Conservation (phyloP, 1,140 invertebrate species). For the Eurytemora carolleeae region DNA sequence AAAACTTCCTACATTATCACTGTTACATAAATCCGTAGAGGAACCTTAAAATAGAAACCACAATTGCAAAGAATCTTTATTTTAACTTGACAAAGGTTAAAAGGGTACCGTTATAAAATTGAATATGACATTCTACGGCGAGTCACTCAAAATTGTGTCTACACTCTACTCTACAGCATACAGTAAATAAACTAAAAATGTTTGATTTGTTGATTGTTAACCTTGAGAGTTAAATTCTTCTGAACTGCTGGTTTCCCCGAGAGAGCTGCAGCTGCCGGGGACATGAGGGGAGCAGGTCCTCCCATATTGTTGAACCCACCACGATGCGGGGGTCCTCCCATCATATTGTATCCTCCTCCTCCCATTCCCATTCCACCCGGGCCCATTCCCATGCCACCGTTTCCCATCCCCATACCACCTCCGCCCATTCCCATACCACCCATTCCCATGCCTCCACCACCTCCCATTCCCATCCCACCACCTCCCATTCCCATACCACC, state of each 20-base stretch:
- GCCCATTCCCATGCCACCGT: no score
- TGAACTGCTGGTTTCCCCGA: background rate
- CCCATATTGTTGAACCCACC: background rate
- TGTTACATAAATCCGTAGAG: no score
- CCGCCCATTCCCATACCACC: background rate
- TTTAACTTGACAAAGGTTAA: background rate
- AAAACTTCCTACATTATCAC: no score
- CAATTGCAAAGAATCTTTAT: background rate
- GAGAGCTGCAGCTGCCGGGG: background rate
- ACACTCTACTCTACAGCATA: background rate
- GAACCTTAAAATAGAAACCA: no score
- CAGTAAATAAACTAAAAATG: background rate
- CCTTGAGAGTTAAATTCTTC: background rate
- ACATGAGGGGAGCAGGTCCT: background rate
- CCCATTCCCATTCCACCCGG: background rate
- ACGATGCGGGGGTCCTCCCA: no score
- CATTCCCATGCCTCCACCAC: background rate
- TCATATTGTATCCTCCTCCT: no score
- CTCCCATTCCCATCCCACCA: background rate
- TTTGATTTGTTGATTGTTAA: background rate
- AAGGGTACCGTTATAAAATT: background rate
- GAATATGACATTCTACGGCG: background rate
- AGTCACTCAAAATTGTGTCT: background rate
- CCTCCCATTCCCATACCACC: background rate
- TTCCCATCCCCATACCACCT: background rate